Base-by-base conservation (phyloP, 1,140 invertebrate genomes). In the Heliconius himera region DNA sequence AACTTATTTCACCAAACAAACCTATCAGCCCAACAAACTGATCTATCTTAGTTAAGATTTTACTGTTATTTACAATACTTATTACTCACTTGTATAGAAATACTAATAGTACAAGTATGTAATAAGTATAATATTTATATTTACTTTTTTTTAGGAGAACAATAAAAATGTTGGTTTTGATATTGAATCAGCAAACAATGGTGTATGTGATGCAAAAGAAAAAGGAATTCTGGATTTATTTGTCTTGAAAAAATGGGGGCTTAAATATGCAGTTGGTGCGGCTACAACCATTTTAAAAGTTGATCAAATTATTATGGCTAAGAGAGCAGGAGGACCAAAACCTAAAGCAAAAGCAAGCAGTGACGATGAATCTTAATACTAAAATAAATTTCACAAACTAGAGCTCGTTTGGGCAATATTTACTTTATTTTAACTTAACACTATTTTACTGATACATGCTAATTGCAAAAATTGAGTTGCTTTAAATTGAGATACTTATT, bases 281-380 rank as follows among this genome's bases (percentile, higher is more conserved):
- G 98, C 99, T 2, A 96, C 97, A 75, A 99, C 99, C 1, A 97
- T 99, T 86, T 95, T 99, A 6, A 97, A 98, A 93, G 98, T 99
- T n/a, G 99, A 99, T 95, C 97, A 99, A 95, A 99, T 99, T 80
- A 99, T 99, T 79, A 99, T 99, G 98, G 98, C 99, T 1, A 99
- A 99, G 94, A 96, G 97, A 88, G 98, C 99, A 26, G 99, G 99
- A 77, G 99, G 99, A 73, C 99, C 99, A 1, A 99, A 99, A 95
- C 95, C 97, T 1, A 96, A 96, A 90, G 89, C 95, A 70, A 95
- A 95, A 56, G 95, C 96, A 70, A 96, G 95, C 85, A 96, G 96
- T 81, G 97, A 98, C 91, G 97, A 97, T 86, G 97, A 97, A 88
- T 94, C 91, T 82, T 94, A 94, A 90, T 81, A 33, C 49, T 18